These are phyloP conservation scores for Apis florea DNA, from an alignment of 1,140 invertebrate genomes.

Conservation along the genomic window DNA sequence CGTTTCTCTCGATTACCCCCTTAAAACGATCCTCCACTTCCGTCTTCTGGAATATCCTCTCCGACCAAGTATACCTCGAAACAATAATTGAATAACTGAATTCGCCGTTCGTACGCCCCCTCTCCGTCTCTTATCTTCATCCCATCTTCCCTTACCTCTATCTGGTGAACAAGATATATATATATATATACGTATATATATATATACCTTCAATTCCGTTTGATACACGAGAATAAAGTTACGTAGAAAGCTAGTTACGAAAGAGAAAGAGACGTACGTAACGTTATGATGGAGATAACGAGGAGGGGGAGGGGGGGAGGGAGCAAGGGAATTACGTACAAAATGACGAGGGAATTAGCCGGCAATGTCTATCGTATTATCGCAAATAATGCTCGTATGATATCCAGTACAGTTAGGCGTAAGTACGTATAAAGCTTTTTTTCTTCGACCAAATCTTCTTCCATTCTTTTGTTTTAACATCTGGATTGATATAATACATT, in stretches of 20 bases:
- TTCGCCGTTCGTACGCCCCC: neutral
- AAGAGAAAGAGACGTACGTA: neutral
- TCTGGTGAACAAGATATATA: conserved; percentile 13
- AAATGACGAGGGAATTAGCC: conserved; percentile 50
- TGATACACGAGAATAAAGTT: conserved; percentile 26
- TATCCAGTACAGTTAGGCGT: conserved; percentile 46
- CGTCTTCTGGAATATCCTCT: neutral
- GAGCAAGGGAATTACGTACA: conserved; percentile 17
- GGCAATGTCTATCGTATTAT: conserved; percentile 43
- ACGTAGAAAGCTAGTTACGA: neutral
- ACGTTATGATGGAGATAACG: conserved; percentile 30
- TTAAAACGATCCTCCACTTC: conserved; percentile 1
- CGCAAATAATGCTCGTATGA: conserved; percentile 37
- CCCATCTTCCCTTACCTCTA: conserved; percentile 20
- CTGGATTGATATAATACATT: too few relatives aligned
- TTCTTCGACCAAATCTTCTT: too few relatives aligned
- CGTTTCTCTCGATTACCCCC: conserved; percentile 18
- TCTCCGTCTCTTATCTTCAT: neutral
- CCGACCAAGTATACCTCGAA: neutral
- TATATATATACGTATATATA: too few relatives aligned
- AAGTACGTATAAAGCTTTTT: conserved; percentile 29
- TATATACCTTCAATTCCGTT: neutral
- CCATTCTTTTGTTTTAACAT: too few relatives aligned
- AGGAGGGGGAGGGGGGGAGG: neutral
- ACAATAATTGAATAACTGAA: conserved; percentile 45